These are phyloP conservation scores for Philypnodon macrostomus DNA, from an alignment of 2,797 vertebrate genomes.

Conservation along the genomic window DNA sequence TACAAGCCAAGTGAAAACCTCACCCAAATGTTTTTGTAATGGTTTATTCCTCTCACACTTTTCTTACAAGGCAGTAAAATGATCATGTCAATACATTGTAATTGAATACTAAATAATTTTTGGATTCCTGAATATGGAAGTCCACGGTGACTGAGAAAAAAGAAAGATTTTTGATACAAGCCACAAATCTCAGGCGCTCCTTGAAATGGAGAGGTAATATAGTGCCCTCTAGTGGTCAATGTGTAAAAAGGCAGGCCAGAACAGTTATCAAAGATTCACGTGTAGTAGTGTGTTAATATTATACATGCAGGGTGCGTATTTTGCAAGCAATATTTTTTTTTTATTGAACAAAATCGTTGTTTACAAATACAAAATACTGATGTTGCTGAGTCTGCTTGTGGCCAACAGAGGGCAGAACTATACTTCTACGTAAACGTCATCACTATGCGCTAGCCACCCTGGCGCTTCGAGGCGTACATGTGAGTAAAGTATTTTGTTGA, in stretches of 20 bases:
- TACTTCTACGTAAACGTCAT: conserved; percentile 29
- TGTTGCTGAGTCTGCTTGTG: neutral
- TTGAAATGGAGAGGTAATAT: conserved; percentile 10
- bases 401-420: neutral
- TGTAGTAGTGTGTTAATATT: no score
- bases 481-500: conserved; percentile 36
- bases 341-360: no score
- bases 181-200: neutral
- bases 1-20: no score
- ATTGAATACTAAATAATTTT: no score
- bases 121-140: no score
- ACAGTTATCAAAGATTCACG: no score
- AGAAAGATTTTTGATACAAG: neutral
- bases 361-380: no score
- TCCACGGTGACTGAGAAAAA: no score
- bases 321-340: neutral
- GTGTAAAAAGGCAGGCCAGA: neutral
- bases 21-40: no score
- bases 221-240: conserved; percentile 43
- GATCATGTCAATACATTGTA: no score
- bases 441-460: conserved; percentile 31
- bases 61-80: no score
- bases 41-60: no score
- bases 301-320: neutral
- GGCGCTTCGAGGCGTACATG: conserved; percentile 22